A percentile compares a stretch with the other conserved stretches of the same genome.
Evolutionary conservation across 1,140 invertebrate genomes (phyloP).

Genomic region (Drosophila rhopaloa): DNA sequence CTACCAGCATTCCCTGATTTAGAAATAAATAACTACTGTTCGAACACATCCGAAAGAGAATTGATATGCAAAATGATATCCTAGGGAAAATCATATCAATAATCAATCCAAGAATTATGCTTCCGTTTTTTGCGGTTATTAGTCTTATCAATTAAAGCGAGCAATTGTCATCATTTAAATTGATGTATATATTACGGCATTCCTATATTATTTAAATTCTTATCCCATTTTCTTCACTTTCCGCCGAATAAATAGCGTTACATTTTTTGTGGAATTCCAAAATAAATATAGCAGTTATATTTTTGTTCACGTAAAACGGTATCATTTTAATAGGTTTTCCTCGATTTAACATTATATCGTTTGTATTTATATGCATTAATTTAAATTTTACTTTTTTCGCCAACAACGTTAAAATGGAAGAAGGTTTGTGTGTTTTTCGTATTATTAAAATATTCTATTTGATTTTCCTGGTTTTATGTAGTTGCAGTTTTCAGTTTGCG

Average conservation of each 20-base stretch:
- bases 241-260: too few species aligned
- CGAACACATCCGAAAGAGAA: not conserved
- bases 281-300: not conserved
- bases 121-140: too few species aligned
- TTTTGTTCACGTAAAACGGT: conserved; percentile 70
- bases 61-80: not conserved
- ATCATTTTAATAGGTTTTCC: conserved; percentile 73
- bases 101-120: not conserved
- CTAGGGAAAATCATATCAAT: not conserved
- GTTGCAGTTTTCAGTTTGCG: conserved; percentile 60
- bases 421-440: conserved; percentile 70
- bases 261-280: too few species aligned
- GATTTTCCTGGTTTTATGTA: conserved; percentile 60
- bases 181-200: too few species aligned
- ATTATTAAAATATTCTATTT: conserved; percentile 76
- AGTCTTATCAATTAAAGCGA: too few species aligned
- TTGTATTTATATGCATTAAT: conserved; percentile 58
- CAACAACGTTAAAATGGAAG: conserved; percentile 82
- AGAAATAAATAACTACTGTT: not conserved
- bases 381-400: conserved; percentile 73
- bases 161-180: too few species aligned
- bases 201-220: too few species aligned
- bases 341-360: conserved; percentile 73
- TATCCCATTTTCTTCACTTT: too few species aligned
- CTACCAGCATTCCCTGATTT: not conserved